Evolutionary conservation across 2,113 vertebrate species (phyloP).

Genomic region (Budorcas taxicolor): DNA sequence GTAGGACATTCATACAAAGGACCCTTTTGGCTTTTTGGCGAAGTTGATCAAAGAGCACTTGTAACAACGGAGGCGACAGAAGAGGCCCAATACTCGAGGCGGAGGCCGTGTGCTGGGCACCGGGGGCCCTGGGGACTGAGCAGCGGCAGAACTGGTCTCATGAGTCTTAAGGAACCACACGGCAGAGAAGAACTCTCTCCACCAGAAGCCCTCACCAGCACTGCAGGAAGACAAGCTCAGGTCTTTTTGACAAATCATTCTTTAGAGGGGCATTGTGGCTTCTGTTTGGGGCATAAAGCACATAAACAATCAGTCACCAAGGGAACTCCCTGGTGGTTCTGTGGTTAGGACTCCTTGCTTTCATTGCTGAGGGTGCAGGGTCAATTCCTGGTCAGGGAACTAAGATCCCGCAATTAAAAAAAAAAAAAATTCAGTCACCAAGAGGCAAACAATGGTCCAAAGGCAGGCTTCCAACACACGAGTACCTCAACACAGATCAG

Average conservation of each 20-base stretch:
- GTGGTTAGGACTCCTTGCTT: not conserved
- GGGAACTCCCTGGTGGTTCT: not conserved
- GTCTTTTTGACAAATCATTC: not conserved
- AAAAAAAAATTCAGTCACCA: not conserved
- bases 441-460: not conserved
- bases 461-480: not conserved
- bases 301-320: not conserved
- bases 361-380: not conserved
- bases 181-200: not conserved
- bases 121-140: rapidly evolving
- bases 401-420: not conserved
- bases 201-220: too few relatives aligned
- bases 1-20: not conserved
- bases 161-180: not conserved
- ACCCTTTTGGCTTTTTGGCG: not conserved
- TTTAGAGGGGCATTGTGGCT: not conserved
- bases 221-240: not conserved
- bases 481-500: rapidly evolving
- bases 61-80: rapidly evolving
- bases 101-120: not conserved
- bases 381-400: not conserved
- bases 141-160: not conserved
- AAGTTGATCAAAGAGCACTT: not conserved
- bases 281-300: not conserved
- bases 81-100: not conserved